phyloP scores from a whole-genome alignment of 2,113 vertebrate genomes.

The Oriolus oriolus region DNA sequence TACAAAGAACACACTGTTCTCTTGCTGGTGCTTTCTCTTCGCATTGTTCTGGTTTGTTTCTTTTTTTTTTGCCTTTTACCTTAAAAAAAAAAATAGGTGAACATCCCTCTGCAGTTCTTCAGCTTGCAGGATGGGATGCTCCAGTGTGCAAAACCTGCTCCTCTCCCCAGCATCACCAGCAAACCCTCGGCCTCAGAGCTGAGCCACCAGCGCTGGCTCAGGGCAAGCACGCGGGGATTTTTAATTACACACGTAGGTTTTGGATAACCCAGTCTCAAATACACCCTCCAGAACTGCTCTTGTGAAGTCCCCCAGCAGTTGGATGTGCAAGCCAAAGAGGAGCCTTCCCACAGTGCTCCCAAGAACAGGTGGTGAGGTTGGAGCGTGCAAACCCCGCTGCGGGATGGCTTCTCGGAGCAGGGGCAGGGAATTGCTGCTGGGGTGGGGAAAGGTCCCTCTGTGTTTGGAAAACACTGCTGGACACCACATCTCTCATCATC shows the following conservation, averaged over 20 bases:
- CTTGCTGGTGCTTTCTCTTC: conserved; percentile 48
- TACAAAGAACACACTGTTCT: conserved; percentile 65
- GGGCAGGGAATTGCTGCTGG: background rate
- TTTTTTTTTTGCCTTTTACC: background rate
- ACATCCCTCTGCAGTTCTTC: background rate
- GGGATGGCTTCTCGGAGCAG: background rate
- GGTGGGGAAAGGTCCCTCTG: background rate
- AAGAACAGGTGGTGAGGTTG: background rate
- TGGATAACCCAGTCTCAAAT: background rate
- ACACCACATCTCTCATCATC: background rate
- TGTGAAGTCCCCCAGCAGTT: background rate
- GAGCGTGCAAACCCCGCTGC: rapidly evolving
- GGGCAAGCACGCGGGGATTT: rapidly evolving
- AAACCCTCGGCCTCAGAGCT: background rate
- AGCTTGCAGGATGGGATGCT: background rate
- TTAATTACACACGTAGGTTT: rapidly evolving
- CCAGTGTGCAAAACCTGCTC: background rate
- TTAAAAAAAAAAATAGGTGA: background rate
- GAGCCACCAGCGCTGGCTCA: background rate
- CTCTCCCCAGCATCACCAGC: background rate
- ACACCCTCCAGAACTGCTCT: rapidly evolving
- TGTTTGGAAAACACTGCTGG: background rate
- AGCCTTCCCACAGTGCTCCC: background rate
- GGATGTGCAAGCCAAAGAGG: background rate
- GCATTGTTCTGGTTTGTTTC: conserved; percentile 21